Evolutionary conservation across 1,140 invertebrate species (phyloP), one percentile per base, ranked within the genome.

Genomic region (Littorina saxatilis): DNA sequence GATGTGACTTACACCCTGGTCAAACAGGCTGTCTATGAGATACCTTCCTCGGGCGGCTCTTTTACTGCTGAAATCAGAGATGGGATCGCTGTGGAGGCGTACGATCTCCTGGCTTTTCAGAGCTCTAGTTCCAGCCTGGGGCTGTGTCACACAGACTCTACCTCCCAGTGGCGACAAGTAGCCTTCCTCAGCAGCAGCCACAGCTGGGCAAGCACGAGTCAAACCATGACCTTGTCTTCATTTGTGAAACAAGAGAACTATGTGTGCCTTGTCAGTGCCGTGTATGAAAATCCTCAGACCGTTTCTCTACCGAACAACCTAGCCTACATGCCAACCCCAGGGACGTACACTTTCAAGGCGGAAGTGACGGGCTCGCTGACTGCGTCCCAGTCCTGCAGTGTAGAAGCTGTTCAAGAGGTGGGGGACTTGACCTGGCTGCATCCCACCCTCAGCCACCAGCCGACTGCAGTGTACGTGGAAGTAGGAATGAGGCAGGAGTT

Each of bases 51-150:
- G 20, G 55, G 79, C 37, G 70, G 70, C 39, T 32, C 58, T 17
- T 79, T 43, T n/a, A 11, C 9, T 37, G 52, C 35, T 9, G 20
- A 37, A 23, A 39, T 68, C 66, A 13, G 23, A 2, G 66, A 20
- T 15, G 35, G 66, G 2, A 75, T 83, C 29, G 58, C 50, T 0
- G 83, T 84, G 2, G 70, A 86, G 73, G 20, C 50, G 37, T 70
- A 80, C 23, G 85, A 86, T 77, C 35, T 86, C 39, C 55, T 86
- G 20, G 83, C 80, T 1, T 81, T 84, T 15, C 77, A 84, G 75
- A 50, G 58, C 23, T 39, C 75, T 2, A 55, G 43, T 0, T 23
- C 70, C 3, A 32, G 63, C 47, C 17, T 81, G 35, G 61, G 81
- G 23, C n/a, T 27, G 20, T 82, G 80, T 73, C 47, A 82, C 7